These are phyloP conservation scores for Teleiodes luculella DNA, from an alignment of 2,888 invertebrate species.

Conservation along the genomic window DNA sequence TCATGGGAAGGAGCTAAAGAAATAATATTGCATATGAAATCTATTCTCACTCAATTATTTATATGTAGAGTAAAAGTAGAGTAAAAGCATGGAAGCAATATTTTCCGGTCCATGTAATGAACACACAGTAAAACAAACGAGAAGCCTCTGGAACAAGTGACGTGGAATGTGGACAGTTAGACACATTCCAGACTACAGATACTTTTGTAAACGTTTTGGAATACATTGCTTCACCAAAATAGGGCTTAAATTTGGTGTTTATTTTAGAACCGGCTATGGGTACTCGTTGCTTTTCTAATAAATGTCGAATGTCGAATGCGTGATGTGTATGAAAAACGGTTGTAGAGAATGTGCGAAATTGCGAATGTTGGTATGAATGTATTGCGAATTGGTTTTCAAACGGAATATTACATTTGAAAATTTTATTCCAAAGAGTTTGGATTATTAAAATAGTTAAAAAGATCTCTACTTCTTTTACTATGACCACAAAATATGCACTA, in stretches of 20 bases:
- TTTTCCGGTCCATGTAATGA: slow-evolving; percentile 12
- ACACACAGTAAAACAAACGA: slow-evolving; percentile 12
- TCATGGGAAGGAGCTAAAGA: too few species aligned
- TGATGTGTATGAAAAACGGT: background rate
- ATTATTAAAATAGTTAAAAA: too few species aligned
- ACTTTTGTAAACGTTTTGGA: background rate
- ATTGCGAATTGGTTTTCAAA: too few species aligned
- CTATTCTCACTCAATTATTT: too few species aligned
- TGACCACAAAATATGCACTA: too few species aligned
- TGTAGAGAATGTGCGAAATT: too few species aligned
- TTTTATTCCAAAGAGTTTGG: too few species aligned
- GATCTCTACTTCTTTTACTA: too few species aligned
- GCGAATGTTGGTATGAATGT: too few species aligned
- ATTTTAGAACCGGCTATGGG: background rate
- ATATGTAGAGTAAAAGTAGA: too few species aligned
- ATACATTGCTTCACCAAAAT: background rate
- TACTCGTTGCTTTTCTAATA: background rate
- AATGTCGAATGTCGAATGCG: background rate
- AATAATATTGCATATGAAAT: too few species aligned
- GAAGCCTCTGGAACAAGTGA: background rate
- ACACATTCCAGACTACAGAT: background rate
- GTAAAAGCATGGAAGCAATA: slow-evolving; percentile 1
- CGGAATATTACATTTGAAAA: too few species aligned
- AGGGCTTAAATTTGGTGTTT: background rate
- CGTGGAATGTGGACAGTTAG: background rate